Percentiles rank a stretch among this genome's conserved stretches.
These are phyloP conservation scores for Mustela erminea DNA, from an alignment of 2,797 vertebrate genomes.

Conservation along the genomic window DNA sequence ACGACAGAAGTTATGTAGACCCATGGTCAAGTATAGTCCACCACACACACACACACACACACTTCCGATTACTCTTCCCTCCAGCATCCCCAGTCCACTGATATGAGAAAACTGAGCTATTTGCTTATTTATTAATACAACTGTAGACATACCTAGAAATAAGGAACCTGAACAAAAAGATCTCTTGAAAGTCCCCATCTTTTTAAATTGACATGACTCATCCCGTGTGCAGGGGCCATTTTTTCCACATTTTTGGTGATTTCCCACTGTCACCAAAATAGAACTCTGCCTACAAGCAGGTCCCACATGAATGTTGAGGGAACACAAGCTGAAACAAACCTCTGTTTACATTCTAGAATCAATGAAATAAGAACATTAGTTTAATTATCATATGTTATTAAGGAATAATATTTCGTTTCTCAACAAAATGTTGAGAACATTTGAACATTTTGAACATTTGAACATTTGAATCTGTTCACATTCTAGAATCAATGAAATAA, in stretches of 20 bases:
- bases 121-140: not conserved
- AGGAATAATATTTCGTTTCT: constrained; percentile 2
- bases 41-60: not conserved
- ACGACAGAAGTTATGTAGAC: not conserved
- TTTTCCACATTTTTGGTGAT: constrained; percentile 68
- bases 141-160: constrained; percentile 8
- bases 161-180: constrained; percentile 28
- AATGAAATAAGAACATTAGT: not conserved
- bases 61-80: not conserved
- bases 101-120: not conserved
- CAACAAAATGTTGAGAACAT: too few species aligned
- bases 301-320: not conserved
- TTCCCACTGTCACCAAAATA: constrained; percentile 66
- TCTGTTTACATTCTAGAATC: not conserved
- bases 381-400: not conserved
- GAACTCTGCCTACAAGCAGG: not conserved
- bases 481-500: not conserved
- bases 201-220: constrained; percentile 56
- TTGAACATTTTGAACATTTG: too few species aligned
- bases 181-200: constrained; percentile 54
- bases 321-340: not conserved
- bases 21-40: not conserved
- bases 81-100: not conserved
- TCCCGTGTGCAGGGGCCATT: not conserved
- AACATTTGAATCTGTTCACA: too few species aligned